Percentiles rank a stretch among this genome's conserved stretches.
phyloP scores from a whole-genome alignment of 2,888 invertebrate genomes.

The Alviniconcha strummeri region DNA sequence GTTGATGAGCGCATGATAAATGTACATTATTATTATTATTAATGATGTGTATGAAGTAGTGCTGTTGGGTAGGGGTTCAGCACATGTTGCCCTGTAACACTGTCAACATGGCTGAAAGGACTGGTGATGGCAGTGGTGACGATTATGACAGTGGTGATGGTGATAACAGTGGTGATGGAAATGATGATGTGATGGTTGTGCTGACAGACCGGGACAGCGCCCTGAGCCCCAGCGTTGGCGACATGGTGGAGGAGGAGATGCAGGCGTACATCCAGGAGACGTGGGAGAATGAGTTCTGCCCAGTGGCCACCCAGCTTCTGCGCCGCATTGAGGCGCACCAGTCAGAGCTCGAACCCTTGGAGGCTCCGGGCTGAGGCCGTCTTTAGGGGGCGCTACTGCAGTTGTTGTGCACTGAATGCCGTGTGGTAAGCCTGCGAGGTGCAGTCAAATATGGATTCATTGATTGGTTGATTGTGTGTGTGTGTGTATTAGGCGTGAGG shows the following conservation, averaged over 20 bases:
- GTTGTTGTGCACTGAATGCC: too few relatives aligned
- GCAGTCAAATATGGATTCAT: too few relatives aligned
- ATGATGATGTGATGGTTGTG: background rate
- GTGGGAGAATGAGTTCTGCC: constrained; percentile 71
- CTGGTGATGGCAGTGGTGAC: background rate
- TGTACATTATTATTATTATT: too few relatives aligned
- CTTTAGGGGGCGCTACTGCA: too few relatives aligned
- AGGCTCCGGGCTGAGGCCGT: constrained; percentile 47
- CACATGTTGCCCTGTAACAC: too few relatives aligned
- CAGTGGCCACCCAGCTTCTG: constrained; percentile 69
- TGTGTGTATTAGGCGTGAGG: too few relatives aligned
- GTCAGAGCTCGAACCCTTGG: constrained; percentile 67
- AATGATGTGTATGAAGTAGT: too few relatives aligned
- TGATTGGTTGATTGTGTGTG: too few relatives aligned
- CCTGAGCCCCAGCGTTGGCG: constrained; percentile 39
- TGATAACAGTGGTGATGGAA: background rate
- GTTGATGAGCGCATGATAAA: too few relatives aligned
- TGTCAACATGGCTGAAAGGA: too few relatives aligned
- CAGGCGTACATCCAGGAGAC: constrained; percentile 63
- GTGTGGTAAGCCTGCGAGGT: too few relatives aligned
- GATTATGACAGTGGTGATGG: background rate
- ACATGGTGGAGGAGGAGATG: constrained; percentile 61
- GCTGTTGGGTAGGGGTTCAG: too few relatives aligned
- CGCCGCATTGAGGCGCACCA: constrained; percentile 67
- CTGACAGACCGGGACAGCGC: constrained; percentile 11